Conservation (phyloP, 2,113 vertebrate species). For the Xenopus borealis region DNA sequence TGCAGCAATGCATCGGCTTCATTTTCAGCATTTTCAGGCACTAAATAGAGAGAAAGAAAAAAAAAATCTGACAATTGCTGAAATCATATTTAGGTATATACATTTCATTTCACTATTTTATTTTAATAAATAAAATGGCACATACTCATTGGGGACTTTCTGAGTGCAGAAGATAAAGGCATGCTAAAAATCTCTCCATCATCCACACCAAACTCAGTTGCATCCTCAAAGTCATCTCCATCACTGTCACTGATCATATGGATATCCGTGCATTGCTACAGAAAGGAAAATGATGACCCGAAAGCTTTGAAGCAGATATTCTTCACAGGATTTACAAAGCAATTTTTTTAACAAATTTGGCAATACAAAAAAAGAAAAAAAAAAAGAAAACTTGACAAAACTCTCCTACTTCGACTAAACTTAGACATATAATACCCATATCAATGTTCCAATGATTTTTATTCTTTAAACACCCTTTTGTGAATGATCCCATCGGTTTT, state of each 20-base stretch:
- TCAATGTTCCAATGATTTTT: too few relatives aligned
- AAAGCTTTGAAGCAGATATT: too few relatives aligned
- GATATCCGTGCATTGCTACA: slow-evolving; percentile 86
- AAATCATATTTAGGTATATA: too few relatives aligned
- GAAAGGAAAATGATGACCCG: neutral
- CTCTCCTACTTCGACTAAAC: too few relatives aligned
- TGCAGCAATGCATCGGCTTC: slow-evolving; percentile 98
- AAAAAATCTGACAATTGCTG: slow-evolving; percentile 15
- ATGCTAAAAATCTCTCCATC: slow-evolving; percentile 96
- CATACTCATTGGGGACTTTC: slow-evolving; percentile 97
- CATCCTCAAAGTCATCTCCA: slow-evolving; percentile 96
- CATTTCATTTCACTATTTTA: too few relatives aligned
- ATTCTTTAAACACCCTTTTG: too few relatives aligned
- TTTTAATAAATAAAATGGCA: slow-evolving; percentile 8
- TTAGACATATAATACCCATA: too few relatives aligned
- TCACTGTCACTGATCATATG: slow-evolving; percentile 99
- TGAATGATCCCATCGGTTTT: too few relatives aligned
- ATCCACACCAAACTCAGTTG: slow-evolving; percentile 95
- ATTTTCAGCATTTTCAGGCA: slow-evolving; percentile 98
- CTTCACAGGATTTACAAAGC: too few relatives aligned
- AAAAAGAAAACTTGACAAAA: too few relatives aligned
- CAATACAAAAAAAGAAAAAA: too few relatives aligned
- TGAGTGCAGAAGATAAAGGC: slow-evolving; percentile 82
- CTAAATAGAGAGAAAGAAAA: slow-evolving; percentile 66
- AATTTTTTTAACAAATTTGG: too few relatives aligned